Base-by-base conservation (phyloP, 2,888 invertebrate genomes). In the Leptopilina drosophilae region DNA sequence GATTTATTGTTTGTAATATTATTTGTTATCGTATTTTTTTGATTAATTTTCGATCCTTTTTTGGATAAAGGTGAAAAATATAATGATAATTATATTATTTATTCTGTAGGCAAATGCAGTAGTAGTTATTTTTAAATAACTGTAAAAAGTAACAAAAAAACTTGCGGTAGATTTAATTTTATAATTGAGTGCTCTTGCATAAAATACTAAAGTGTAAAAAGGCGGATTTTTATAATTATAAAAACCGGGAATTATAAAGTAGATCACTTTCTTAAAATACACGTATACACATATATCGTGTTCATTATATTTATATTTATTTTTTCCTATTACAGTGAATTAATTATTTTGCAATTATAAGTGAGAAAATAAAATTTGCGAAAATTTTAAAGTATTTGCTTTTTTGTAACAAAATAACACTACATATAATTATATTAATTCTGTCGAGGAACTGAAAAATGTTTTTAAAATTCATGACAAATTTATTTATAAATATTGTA, bases 151-250 rank as follows among this genome's bases (percentile, higher is more conserved):
- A 20, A 69, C 49, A 49, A 49, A 20, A 69, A n/a, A 12, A n/a
- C 1, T 26, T n/a, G 26, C 14, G 53, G 53, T 53, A 53, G 15
- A n/a, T 53, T 73, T 33, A 56, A 73, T 73, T 53, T 56, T 56
- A 26, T n/a, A 9, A 56, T 56, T 56, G 56, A 73, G 33, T 33
- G 69, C 69, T 73, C 53, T 73, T 53, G 69, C 69, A 26, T 53
- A n/a, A 56, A 26, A 9, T 73, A 12, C 14, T 8, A 3, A 69
- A 14, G 5, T 53, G 12, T 53, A 53, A 33, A 53, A 69, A 26
- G 7, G 20, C 62, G 46, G 20, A 49, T 46, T 53, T 33, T 26
- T 56, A 14, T 69, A 56, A 69, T 53, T 53, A 56, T 20, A n/a
- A 14, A 33, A n/a, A 59, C 15, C 15, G 62, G 8, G 15, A 62